Percentiles rank a stretch among this genome's conserved stretches.
Evolutionary conservation across 64 coral and sea anemone species (phyloP).

Genomic region (Acropora yongei): DNA sequence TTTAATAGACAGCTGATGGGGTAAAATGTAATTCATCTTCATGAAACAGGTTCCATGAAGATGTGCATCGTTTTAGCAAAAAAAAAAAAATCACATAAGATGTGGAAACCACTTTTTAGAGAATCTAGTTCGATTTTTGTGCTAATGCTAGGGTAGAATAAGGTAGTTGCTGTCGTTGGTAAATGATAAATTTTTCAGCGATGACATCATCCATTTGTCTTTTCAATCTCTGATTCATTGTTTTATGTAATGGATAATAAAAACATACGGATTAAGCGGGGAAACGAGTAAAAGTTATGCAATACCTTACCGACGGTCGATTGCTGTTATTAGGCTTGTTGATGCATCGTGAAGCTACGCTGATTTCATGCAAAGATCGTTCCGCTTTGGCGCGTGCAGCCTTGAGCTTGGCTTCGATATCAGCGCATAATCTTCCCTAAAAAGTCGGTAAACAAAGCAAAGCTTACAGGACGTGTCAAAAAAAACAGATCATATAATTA

Average conservation of each 20-base stretch:
- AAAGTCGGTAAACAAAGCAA: neutral
- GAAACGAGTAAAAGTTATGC: neutral
- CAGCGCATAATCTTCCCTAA: conserved; percentile 49
- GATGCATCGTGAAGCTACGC: neutral
- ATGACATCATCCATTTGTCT: neutral
- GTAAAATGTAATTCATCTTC: too few species aligned
- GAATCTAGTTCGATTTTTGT: too few species aligned
- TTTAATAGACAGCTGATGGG: too few species aligned
- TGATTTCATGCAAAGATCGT: conserved; percentile 40
- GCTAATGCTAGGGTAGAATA: too few species aligned
- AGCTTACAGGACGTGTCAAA: neutral
- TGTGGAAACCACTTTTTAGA: too few species aligned
- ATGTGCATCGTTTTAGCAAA: too few species aligned
- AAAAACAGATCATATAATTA: conserved; percentile 8
- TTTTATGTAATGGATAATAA: too few species aligned
- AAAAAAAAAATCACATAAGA: too few species aligned
- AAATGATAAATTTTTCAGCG: too few species aligned
- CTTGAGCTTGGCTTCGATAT: conserved; percentile 70
- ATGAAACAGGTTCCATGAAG: too few species aligned
- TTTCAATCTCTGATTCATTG: neutral
- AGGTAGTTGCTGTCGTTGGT: too few species aligned
- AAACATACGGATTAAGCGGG: too few species aligned
- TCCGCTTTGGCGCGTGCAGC: conserved; percentile 56
- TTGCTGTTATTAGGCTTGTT: neutral
- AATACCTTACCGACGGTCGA: neutral